Percentiles rank a stretch among this genome's conserved stretches.
Conservation (phyloP, 2,888 invertebrate genomes). For the Erynnis tages region DNA sequence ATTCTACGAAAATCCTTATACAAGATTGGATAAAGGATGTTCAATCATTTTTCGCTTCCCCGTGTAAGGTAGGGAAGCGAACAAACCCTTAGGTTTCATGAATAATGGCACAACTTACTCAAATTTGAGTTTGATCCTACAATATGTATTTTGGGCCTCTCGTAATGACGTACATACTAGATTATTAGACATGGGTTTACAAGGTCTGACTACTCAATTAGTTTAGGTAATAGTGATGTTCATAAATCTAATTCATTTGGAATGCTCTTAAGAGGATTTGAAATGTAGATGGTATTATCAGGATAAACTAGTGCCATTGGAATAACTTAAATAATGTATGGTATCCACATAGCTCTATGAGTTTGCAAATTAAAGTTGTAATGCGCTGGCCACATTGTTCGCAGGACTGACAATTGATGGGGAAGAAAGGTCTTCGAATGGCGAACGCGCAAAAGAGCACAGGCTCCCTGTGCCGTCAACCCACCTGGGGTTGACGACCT, state of each 20-base stretch:
- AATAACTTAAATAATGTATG: too few species aligned
- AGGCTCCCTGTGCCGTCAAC: too few species aligned
- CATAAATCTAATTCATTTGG: too few species aligned
- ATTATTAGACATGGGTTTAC: slow-evolving; percentile 7
- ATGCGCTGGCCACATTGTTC: too few species aligned
- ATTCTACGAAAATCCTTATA: too few species aligned
- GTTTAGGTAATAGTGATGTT: not conserved
- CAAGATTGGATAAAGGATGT: not conserved
- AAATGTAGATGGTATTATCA: not conserved
- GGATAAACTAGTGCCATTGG: not conserved
- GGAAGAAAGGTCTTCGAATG: too few species aligned
- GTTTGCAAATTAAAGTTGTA: too few species aligned
- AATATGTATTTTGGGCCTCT: slow-evolving; percentile 3
- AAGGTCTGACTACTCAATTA: slow-evolving; percentile 2
- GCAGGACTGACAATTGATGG: too few species aligned
- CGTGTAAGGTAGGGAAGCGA: not conserved
- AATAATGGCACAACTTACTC: slow-evolving; percentile 15
- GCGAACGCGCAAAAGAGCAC: too few species aligned
- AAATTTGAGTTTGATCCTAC: slow-evolving; percentile 12
- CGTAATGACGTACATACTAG: not conserved
- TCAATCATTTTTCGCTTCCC: slow-evolving; percentile 1
- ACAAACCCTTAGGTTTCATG: slow-evolving; percentile 1
- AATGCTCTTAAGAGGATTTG: too few species aligned
- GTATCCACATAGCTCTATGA: too few species aligned
- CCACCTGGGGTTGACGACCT: too few species aligned